Evolutionary conservation across 2,113 vertebrate species (phyloP).

Genomic region (Tupaia chinensis): DNA sequence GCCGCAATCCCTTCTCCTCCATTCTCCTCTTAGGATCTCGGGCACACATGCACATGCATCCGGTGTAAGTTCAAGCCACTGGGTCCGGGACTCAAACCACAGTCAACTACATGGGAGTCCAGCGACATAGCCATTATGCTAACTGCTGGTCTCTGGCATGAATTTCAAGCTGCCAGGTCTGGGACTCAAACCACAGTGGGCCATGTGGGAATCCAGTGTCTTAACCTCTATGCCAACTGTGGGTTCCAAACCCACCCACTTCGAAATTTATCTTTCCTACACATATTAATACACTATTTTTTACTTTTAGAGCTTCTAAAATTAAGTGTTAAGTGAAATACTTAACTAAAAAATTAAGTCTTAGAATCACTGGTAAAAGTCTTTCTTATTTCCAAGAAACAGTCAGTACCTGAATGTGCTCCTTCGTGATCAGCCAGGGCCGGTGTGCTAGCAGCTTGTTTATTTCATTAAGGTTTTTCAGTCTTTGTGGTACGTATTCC

Average conservation of each 20-base stretch:
- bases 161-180: too few species aligned
- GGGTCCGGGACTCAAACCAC: too few species aligned
- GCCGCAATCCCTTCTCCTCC: too few species aligned
- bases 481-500: constrained; percentile 91
- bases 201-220: too few species aligned
- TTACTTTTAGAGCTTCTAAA: constrained; percentile 60
- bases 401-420: constrained; percentile 91
- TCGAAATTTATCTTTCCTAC: not conserved
- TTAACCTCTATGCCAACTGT: too few species aligned
- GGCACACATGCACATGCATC: too few species aligned
- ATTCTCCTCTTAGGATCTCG: too few species aligned
- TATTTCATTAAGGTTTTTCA: constrained; percentile 93
- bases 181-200: too few species aligned
- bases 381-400: not conserved
- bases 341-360: not conserved
- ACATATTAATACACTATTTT: not conserved
- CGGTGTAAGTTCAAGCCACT: too few species aligned
- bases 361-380: constrained; percentile 28
- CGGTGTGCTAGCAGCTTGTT: constrained; percentile 93
- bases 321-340: constrained; percentile 41
- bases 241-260: not conserved
- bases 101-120: too few species aligned
- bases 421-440: constrained; percentile 93
- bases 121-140: too few species aligned
- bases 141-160: too few species aligned